Evolutionary conservation across 2,113 vertebrate genomes (phyloP), one percentile per base, ranked within the genome.

Genomic region (Salvelinus namaycush): DNA sequence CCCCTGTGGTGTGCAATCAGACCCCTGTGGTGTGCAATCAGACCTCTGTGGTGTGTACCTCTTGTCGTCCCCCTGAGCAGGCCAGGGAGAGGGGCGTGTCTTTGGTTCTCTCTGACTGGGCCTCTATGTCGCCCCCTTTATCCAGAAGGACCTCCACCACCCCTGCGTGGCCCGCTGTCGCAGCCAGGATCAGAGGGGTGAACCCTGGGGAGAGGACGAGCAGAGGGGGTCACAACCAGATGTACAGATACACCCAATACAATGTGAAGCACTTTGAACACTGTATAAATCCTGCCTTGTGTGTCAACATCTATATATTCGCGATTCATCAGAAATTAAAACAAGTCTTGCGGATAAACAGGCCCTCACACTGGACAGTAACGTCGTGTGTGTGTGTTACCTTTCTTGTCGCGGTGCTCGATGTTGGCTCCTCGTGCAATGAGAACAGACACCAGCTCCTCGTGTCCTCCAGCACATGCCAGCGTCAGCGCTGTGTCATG

Each of bases 41-140:
- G 31, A 34, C 31, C 31, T 34, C 31, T 68, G 27, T 3, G 31
- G 7, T 9, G 31, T n/a, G 88, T 82, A 99, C 98, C 95, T 99
- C 98, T 83, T 99, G 98, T 75, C 98, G 95, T 72, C 97, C 97
- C 76, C 98, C 97, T 4, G 97, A 99, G 90, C 98, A 99, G 12
- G 98, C 97, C 85, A 99, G 82, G 1, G 98, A 99, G 72, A 99
- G 95, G 1, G 97, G 98, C 59, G 98, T 99, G 90, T 99, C 97
- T 94, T 99, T 99, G 87, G 98, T 99, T 93, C 98, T 95, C 92
- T 99, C 98, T 14, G 98, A 99, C 85, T 99, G 98, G 64, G 98
- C 98, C 88, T 99, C 98, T 82, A 99, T 99, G 80, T 99, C 98
- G 20, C 96, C 98, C 77, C 98, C 97, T 94, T 98, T 99, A 90